A percentile compares a stretch with the other conserved stretches of the same genome.
phyloP scores from a whole-genome alignment of 2,888 invertebrate genomes.

The Mythimna ferrago region DNA sequence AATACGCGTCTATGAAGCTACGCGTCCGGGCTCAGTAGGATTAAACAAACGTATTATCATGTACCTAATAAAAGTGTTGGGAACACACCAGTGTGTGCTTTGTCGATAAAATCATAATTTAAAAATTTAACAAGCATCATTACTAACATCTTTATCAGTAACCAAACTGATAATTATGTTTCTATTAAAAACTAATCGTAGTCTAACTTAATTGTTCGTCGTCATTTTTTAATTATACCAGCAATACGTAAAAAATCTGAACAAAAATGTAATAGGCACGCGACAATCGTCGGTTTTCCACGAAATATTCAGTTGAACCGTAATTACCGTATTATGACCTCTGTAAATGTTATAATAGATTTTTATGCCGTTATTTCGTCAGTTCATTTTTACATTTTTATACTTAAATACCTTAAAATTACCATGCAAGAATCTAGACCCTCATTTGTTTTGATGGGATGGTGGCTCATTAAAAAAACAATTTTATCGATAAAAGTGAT shows the following conservation, averaged over 20 bases:
- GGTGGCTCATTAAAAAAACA: slow-evolving; percentile 4
- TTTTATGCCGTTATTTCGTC: slow-evolving; percentile 71
- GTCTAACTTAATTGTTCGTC: slow-evolving; percentile 9
- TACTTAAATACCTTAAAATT: slow-evolving; percentile 58
- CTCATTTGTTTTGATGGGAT: slow-evolving; percentile 63
- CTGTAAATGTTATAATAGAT: slow-evolving; percentile 59
- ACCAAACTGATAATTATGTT: slow-evolving; percentile 19
- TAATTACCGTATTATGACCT: slow-evolving; percentile 65
- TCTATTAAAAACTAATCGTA: slow-evolving; percentile 11
- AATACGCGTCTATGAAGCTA: too few relatives aligned
- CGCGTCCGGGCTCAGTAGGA: too few relatives aligned
- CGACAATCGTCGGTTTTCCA: slow-evolving; percentile 62
- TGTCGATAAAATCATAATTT: slow-evolving; percentile 4
- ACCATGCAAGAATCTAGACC: slow-evolving; percentile 64
- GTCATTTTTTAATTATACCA: slow-evolving; percentile 50
- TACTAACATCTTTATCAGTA: neutral
- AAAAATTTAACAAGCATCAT: neutral
- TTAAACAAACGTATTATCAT: neutral
- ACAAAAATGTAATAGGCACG: slow-evolving; percentile 59
- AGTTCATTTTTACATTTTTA: slow-evolving; percentile 71
- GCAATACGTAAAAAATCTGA: slow-evolving; percentile 36
- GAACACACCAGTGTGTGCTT: neutral
- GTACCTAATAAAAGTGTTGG: slow-evolving; percentile 3
- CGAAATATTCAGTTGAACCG: slow-evolving; percentile 62
- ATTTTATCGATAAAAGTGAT: slow-evolving; percentile 19